A percentile compares a stretch with the other conserved stretches of the same genome.
Evolutionary conservation across 2,113 vertebrate species (phyloP).

Genomic region (Merops nubicus): DNA sequence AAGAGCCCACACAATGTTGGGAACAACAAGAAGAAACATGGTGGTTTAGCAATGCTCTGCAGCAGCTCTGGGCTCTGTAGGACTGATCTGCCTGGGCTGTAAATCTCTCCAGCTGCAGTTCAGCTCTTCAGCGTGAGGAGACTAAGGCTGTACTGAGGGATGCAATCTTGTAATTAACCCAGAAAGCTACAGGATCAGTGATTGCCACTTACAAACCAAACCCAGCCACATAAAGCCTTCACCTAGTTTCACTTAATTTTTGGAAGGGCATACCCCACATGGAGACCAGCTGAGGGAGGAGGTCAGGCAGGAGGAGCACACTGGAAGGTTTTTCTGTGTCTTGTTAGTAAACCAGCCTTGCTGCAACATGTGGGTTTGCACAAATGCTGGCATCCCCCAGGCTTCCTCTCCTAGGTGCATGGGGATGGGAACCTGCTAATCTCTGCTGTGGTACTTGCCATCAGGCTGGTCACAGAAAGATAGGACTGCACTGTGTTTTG

Average conservation of each 20-base stretch:
- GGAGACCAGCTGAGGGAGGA: background rate
- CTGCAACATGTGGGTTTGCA: slow-evolving; percentile 37
- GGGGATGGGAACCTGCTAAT: background rate
- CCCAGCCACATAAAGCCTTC: background rate
- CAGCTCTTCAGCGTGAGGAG: background rate
- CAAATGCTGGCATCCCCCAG: slow-evolving; percentile 50
- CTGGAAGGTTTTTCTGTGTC: slow-evolving; percentile 40
- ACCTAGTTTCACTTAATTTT: background rate
- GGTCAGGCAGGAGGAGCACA: background rate
- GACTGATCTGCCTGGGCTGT: background rate
- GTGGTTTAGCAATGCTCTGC: background rate
- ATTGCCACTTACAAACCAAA: background rate
- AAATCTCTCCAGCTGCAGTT: background rate
- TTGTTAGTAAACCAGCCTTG: slow-evolving; percentile 52
- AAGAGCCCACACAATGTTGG: background rate
- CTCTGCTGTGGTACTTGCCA: background rate
- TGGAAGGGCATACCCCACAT: background rate
- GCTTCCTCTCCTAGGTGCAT: background rate
- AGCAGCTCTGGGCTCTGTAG: background rate
- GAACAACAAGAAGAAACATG: background rate
- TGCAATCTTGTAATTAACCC: background rate
- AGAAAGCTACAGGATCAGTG: background rate
- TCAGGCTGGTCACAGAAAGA: background rate
- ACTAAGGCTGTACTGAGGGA: background rate
- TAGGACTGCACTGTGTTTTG: accelerated